phyloP scores from a whole-genome alignment of 2,113 vertebrate species.

The Pelecanoides urinatrix region DNA sequence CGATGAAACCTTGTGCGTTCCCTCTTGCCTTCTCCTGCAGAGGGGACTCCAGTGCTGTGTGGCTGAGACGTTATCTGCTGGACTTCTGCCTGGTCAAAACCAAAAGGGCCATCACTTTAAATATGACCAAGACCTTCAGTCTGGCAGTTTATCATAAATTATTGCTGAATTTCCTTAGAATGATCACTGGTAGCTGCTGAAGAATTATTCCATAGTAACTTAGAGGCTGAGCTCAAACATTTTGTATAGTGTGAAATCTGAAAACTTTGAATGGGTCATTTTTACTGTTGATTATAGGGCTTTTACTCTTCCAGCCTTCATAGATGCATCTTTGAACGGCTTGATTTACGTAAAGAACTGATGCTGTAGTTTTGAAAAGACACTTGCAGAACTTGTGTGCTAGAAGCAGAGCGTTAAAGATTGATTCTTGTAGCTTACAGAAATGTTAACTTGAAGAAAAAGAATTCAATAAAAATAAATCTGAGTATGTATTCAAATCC shows the following conservation, averaged over 20 bases:
- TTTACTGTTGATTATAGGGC: background rate
- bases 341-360: background rate
- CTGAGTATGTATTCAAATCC: background rate
- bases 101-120: background rate
- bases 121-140: background rate
- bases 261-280: background rate
- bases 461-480: background rate
- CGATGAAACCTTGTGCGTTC: background rate
- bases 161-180: constrained; percentile 13
- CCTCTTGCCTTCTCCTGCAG: background rate
- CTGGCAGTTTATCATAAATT: background rate
- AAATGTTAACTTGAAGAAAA: background rate
- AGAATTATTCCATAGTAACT: background rate
- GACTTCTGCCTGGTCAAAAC: background rate
- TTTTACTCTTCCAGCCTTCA: background rate
- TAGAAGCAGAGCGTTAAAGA: background rate
- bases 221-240: background rate
- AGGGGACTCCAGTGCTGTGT: background rate
- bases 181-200: background rate
- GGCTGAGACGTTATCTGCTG: background rate
- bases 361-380: background rate
- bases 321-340: background rate
- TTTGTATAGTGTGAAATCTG: background rate
- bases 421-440: background rate
- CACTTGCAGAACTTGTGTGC: background rate